These are phyloP conservation scores for Aratinga solstitialis DNA, from an alignment of 2,797 vertebrate species.

Conservation along the genomic window DNA sequence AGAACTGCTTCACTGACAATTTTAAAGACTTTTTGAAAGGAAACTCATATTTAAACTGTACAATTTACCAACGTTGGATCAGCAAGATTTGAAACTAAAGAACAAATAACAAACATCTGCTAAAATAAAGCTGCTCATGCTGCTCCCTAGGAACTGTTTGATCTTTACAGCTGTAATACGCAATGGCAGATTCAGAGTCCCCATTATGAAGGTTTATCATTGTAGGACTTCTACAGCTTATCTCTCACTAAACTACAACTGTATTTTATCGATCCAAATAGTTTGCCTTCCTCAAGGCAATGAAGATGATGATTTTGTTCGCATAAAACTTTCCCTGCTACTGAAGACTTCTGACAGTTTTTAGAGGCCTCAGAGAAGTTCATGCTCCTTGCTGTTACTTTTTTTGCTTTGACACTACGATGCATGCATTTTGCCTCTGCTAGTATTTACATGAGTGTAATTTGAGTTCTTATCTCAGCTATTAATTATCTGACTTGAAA, in stretches of 20 bases:
- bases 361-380: neutral
- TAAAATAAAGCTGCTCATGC: neutral
- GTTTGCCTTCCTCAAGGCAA: neutral
- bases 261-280: neutral
- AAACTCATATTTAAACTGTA: neutral
- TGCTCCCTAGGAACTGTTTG: neutral
- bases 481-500: neutral
- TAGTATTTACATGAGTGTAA: neutral
- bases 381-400: neutral
- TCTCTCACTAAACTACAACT: neutral
- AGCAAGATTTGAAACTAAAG: neutral
- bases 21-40: neutral
- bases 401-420: neutral
- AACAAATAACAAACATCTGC: neutral
- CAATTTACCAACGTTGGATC: fast-evolving
- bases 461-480: slow-evolving; percentile 18
- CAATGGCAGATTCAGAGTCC: neutral
- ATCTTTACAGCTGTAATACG: neutral
- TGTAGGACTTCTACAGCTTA: neutral
- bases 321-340: neutral
- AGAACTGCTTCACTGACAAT: neutral
- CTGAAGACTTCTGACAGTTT: neutral
- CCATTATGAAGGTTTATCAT: neutral
- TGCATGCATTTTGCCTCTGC: neutral
- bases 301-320: neutral